A percentile compares a stretch with the other conserved stretches of the same genome.
Conservation (phyloP, 2,113 vertebrate genomes). For the Trogon surrucura region DNA sequence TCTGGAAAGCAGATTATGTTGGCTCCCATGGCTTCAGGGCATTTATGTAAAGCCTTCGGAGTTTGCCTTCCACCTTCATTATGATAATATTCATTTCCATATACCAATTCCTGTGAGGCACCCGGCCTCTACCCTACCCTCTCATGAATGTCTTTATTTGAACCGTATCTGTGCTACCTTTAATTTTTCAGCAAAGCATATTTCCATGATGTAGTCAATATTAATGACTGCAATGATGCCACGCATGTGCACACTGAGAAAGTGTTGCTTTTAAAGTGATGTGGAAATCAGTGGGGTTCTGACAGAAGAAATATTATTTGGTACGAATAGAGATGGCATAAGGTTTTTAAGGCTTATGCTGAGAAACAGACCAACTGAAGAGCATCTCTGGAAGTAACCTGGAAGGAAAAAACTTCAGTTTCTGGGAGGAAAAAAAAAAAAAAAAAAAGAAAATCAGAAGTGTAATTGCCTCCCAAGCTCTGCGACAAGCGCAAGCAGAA, state of each 20-base stretch:
- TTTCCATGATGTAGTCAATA: neutral
- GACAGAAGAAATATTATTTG: neutral
- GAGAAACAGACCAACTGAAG: neutral
- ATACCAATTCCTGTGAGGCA: neutral
- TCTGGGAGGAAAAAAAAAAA: neutral
- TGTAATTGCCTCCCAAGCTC: neutral
- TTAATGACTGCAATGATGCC: neutral
- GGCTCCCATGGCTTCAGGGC: neutral
- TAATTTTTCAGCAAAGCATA: neutral
- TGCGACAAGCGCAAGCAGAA: neutral
- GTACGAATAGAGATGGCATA: neutral
- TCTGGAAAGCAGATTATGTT: neutral
- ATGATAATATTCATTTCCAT: neutral
- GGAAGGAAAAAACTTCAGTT: neutral
- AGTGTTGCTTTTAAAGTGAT: neutral
- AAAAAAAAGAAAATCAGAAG: neutral
- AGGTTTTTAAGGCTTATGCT: neutral
- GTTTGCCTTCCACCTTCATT: neutral
- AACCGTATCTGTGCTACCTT: neutral
- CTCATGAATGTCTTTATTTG: slow-evolving; percentile 1
- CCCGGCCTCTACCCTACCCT: neutral
- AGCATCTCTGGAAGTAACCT: neutral
- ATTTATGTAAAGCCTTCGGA: slow-evolving; percentile 1
- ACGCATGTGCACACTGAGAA: neutral
- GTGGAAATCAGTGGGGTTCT: neutral